phyloP scores from a whole-genome alignment of 2,888 invertebrate species.

The Acronicta alni region DNA sequence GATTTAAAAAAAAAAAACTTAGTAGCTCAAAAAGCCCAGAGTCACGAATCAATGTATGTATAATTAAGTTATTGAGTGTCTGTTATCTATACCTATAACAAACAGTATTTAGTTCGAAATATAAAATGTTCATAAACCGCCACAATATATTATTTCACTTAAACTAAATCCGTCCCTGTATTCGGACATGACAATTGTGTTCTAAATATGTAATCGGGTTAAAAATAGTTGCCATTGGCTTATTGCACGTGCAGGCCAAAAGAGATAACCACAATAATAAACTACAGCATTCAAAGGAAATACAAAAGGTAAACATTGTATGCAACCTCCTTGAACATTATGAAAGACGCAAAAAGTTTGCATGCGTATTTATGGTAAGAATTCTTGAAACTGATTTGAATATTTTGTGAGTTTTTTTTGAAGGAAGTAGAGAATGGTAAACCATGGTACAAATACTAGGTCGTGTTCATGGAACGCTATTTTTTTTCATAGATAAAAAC shows the following conservation, averaged over 20 bases:
- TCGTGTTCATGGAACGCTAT: too few species aligned
- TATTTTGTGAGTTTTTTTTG: background rate
- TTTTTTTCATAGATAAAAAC: too few species aligned
- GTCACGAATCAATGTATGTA: too few species aligned
- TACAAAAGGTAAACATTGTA: conserved; percentile 1
- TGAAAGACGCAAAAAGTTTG: conserved; percentile 6
- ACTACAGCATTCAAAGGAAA: conserved; percentile 23
- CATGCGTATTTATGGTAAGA: background rate
- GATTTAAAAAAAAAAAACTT: too few species aligned
- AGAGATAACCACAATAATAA: conserved; percentile 13
- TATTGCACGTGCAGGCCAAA: conserved; percentile 21
- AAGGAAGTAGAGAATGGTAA: background rate
- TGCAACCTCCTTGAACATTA: background rate
- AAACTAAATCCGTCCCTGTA: conserved; percentile 30
- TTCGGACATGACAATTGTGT: conserved; percentile 24
- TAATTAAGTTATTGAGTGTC: too few species aligned
- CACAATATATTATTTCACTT: background rate
- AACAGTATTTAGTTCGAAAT: too few species aligned
- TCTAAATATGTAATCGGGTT: conserved; percentile 41
- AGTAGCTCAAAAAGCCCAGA: too few species aligned
- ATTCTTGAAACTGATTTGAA: background rate
- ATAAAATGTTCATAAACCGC: too few species aligned
- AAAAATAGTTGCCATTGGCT: conserved; percentile 47
- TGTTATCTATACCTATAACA: too few species aligned
- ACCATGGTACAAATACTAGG: too few species aligned